Conservation (phyloP, 2,888 invertebrate genomes). For the Pharmacophagus antenor region DNA sequence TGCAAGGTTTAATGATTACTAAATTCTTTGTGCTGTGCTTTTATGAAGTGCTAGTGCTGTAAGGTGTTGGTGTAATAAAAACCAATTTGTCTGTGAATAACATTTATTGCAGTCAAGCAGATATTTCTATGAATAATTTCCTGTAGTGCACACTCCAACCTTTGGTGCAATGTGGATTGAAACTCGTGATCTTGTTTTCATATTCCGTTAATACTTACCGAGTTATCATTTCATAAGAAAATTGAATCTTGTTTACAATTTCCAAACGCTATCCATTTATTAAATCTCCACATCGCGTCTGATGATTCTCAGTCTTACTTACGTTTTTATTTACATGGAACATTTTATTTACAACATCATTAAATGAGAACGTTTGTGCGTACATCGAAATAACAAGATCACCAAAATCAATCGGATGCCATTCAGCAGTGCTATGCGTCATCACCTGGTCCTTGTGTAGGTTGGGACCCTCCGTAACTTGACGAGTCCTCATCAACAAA, state of each 20-base stretch:
- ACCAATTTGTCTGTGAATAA: slow-evolving; percentile 75
- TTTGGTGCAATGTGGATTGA: slow-evolving; percentile 59
- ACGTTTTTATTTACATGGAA: background rate
- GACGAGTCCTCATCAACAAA: slow-evolving; percentile 60
- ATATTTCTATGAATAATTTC: slow-evolving; percentile 54
- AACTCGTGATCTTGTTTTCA: slow-evolving; percentile 61
- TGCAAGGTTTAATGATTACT: slow-evolving; percentile 74
- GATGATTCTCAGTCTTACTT: no score
- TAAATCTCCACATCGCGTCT: background rate
- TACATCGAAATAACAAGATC: slow-evolving; percentile 56
- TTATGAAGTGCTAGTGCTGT: slow-evolving; percentile 56
- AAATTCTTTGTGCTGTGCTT: slow-evolving; percentile 62
- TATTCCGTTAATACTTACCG: slow-evolving; percentile 29
- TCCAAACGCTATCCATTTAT: no score
- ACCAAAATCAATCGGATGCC: slow-evolving; percentile 64
- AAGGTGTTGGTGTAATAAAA: slow-evolving; percentile 79
- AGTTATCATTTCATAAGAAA: background rate
- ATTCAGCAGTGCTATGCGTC: slow-evolving; percentile 63
- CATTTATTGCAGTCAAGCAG: slow-evolving; percentile 75
- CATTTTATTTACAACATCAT: background rate
- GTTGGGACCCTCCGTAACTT: slow-evolving; percentile 53
- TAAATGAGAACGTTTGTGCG: background rate
- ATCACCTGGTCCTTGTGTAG: slow-evolving; percentile 76
- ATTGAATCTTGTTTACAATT: background rate
- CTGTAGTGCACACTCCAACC: slow-evolving; percentile 60